Conservation (phyloP, 2,797 vertebrate species). For the Oryzias sinensis region DNA sequence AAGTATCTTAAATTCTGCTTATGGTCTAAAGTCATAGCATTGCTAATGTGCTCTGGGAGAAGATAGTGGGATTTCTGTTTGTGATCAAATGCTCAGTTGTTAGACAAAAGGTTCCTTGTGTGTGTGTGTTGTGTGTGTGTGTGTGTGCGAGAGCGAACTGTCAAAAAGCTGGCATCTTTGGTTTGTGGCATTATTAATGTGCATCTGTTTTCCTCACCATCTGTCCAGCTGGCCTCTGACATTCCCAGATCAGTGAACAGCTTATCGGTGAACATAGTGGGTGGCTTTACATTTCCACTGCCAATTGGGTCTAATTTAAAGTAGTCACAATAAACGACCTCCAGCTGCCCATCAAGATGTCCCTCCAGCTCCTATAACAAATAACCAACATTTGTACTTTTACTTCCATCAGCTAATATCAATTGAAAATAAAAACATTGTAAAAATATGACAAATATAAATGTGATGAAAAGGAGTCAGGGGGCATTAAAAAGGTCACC, state of each 20-base stretch:
- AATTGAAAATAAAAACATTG: too few species aligned
- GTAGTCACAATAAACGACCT: conserved; percentile 88
- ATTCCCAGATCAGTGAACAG: conserved; percentile 87
- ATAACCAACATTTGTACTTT: background rate
- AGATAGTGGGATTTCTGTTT: background rate
- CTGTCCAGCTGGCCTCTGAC: conserved; percentile 81
- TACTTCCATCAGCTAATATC: too few species aligned
- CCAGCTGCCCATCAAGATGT: conserved; percentile 77
- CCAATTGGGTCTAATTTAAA: conserved; percentile 85
- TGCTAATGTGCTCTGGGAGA: background rate
- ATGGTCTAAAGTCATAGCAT: conserved; percentile 1
- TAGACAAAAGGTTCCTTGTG: background rate
- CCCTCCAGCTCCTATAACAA: conserved; percentile 80
- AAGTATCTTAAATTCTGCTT: background rate
- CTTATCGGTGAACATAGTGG: conserved; percentile 75
- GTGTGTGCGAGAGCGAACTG: background rate
- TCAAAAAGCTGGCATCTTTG: background rate
- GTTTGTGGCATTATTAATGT: background rate
- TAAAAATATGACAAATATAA: too few species aligned
- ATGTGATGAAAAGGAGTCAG: background rate
- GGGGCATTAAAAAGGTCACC: background rate
- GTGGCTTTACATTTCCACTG: conserved; percentile 68
- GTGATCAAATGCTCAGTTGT: conserved; percentile 1
- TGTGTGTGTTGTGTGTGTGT: background rate
- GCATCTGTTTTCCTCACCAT: conserved; percentile 74